Evolutionary conservation across 2,113 vertebrate genomes (phyloP), one percentile per base, ranked within the genome.

Genomic region (Perca fluviatilis): DNA sequence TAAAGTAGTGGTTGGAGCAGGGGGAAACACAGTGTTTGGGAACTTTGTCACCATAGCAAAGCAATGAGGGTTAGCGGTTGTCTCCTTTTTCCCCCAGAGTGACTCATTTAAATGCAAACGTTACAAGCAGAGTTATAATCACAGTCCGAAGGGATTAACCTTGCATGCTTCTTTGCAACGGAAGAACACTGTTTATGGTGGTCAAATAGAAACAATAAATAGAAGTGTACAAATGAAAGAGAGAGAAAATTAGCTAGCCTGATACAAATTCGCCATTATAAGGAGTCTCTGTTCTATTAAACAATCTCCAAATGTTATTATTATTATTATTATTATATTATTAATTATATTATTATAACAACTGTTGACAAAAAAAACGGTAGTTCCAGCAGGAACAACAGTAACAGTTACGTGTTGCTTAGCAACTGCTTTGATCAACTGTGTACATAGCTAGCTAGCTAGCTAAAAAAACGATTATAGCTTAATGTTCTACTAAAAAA

Each of bases 11-110:
- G 61, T 54, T 60, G 53, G 15, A 73, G 40, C 58, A 49, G 50
- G 43, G 21, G 36, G 51, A 25, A 47, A 58, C 18, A 30, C 53
- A 74, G 69, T 90, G 86, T 90, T 91, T 56, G 66, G 76, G 21
- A 67, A 60, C 61, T 27, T 27, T 27, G 91, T 94, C 77, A 51
- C 86, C 83, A 90, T 88, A 51, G 88, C 40, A 64, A 75, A 69
- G 67, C 53, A 80, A 79, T 53, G 49, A 67, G n/a, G 53, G 70
- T 49, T 69, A 72, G 73, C 10, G 49, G 67, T 43, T 73, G 53
- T 79, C 69, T 75, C 74, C 2, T 27, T 82, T 79, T 86, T 86
- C 85, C 40, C 40, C 40, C 84, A 77, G 3, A 68, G 81, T 89
- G 91, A 91, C 84, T 90, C 86, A 90, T 74, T 77, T 46, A 19